Evolutionary conservation across 2,113 vertebrate genomes (phyloP).

Genomic region (Oceanodroma tethys): DNA sequence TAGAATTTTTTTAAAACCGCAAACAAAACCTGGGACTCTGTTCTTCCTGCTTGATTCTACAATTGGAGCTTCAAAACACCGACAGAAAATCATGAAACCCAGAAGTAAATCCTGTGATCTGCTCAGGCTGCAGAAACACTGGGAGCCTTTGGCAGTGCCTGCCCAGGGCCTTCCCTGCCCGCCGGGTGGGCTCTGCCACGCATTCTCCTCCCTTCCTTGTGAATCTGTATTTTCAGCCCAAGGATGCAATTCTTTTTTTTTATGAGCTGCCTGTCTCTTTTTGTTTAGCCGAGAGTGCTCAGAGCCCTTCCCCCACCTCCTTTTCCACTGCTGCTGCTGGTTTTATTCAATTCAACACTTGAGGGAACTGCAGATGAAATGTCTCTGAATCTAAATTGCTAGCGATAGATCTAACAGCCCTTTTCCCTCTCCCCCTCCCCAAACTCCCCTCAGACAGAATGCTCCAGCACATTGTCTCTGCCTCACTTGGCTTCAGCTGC

Average conservation of each 20-base stretch:
- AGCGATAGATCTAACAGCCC: constrained; percentile 71
- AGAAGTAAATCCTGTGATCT: not conserved
- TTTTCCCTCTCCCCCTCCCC: constrained; percentile 57
- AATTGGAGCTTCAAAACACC: not conserved
- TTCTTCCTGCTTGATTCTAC: not conserved
- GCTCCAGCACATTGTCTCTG: constrained; percentile 72
- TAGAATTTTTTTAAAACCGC: not conserved
- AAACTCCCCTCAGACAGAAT: constrained; percentile 65
- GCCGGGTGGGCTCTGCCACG: not conserved
- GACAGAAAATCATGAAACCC: not conserved
- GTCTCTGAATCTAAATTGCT: constrained; percentile 78
- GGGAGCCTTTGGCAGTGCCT: not conserved
- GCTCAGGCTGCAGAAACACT: not conserved
- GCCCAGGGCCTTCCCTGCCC: not conserved
- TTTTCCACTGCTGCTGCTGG: constrained; percentile 58
- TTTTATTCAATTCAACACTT: constrained; percentile 78
- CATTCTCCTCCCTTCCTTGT: not conserved
- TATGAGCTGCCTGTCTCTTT: constrained; percentile 69
- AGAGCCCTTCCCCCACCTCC: constrained; percentile 66
- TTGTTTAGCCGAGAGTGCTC: constrained; percentile 61
- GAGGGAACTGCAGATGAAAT: constrained; percentile 79
- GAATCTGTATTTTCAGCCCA: constrained; percentile 48
- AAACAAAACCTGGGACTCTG: not conserved
- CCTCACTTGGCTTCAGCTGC: constrained; percentile 41
- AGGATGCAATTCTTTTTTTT: constrained; percentile 50